A percentile compares a stretch with the other conserved stretches of the same genome.
phyloP scores from a whole-genome alignment of 2,113 vertebrate species.

The Ictalurus punctatus region DNA sequence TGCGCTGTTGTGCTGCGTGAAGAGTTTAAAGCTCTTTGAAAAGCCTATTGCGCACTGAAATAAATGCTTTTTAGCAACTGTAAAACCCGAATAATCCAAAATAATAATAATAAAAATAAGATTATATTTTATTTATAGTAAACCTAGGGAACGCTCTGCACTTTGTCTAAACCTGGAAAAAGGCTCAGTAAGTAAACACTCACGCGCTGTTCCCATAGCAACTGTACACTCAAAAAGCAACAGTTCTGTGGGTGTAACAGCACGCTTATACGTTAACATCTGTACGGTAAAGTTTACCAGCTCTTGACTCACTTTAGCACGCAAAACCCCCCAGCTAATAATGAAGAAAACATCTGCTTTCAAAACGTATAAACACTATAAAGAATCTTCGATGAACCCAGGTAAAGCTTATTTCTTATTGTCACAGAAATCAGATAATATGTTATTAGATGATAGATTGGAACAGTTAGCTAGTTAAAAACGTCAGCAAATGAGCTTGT shows the following conservation, averaged over 20 bases:
- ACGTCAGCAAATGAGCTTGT: background rate
- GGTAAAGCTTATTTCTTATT: conserved; percentile 19
- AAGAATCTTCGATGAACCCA: conserved; percentile 22
- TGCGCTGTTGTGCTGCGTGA: background rate
- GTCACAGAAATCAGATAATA: background rate
- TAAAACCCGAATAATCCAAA: background rate
- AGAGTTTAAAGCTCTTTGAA: background rate
- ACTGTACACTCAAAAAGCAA: background rate
- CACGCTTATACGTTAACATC: background rate
- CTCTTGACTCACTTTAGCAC: no score
- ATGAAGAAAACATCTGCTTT: background rate
- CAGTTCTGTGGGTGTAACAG: background rate
- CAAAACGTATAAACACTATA: background rate
- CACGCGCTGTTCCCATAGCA: conserved; percentile 31
- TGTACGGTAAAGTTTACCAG: background rate
- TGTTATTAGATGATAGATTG: background rate
- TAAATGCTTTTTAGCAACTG: background rate
- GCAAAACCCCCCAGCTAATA: background rate
- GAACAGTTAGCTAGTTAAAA: background rate
- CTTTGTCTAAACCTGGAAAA: background rate
- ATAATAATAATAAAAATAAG: no score
- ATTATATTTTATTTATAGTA: background rate
- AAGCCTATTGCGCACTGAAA: background rate
- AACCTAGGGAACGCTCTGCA: background rate
- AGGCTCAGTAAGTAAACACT: background rate